Conservation (phyloP, 2,888 invertebrate genomes). For the Elmis aenea region DNA sequence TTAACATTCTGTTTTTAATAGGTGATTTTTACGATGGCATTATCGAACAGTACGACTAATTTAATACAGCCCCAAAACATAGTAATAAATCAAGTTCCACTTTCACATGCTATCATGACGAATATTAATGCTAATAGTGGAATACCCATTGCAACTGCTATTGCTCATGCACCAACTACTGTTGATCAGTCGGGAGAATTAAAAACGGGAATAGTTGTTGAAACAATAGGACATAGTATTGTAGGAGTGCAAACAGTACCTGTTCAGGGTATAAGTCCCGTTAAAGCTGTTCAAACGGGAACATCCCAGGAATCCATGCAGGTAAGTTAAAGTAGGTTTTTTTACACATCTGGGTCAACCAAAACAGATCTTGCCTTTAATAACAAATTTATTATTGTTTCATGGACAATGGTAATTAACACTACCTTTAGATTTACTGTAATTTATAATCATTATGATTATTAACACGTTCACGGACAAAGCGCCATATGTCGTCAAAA, state of each 20-base stretch:
- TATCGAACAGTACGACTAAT: conserved; percentile 33
- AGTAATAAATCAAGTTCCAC: conserved; percentile 37
- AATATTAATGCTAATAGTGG: conserved; percentile 39
- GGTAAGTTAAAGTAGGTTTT: not conserved
- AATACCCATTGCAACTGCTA: conserved; percentile 35
- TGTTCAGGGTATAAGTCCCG: conserved; percentile 28
- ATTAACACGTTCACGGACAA: no score
- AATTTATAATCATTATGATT: no score
- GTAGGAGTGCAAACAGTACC: conserved; percentile 32
- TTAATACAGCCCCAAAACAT: conserved; percentile 36
- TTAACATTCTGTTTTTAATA: no score
- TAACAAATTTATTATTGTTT: no score
- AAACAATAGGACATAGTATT: conserved; percentile 29
- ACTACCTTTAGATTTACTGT: no score
- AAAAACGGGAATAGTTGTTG: conserved; percentile 36
- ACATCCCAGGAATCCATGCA: conserved; percentile 8
- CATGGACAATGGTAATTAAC: no score
- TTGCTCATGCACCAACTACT: conserved; percentile 30
- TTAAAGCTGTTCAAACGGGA: conserved; percentile 20
- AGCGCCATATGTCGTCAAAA: no score
- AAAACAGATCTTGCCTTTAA: not conserved
- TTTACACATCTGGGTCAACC: not conserved
- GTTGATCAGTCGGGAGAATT: conserved; percentile 28
- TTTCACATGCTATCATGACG: conserved; percentile 36
- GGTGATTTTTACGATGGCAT: no score